Base-by-base conservation (phyloP, 2,797 vertebrate species). In the Threskiornis aethiopicus region DNA sequence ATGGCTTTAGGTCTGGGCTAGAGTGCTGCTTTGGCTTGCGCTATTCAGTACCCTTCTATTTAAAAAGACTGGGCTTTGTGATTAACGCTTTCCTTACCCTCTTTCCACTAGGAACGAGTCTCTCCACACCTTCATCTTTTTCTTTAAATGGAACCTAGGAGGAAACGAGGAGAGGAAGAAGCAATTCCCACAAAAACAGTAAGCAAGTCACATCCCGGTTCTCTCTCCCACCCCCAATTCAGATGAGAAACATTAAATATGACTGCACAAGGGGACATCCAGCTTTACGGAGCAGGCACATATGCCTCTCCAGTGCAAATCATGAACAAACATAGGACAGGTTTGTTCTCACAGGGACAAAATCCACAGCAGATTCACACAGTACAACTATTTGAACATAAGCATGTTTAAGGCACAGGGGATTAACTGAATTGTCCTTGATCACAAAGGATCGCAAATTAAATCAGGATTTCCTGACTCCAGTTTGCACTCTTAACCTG, bases 31-130 rank as follows among this genome's bases (percentile, higher is more conserved):
- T 72, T 77, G 76, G 69, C 69, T 93, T 59, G 26, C 90, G 75
- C 66, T 89, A 89, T 86, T 95, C 65, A 87, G 79, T 14, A 79
- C 11, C 26, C 49, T 85, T 55, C 70, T 84, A 57, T 76, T 87
- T 93, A n/a, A 75, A 91, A 72, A 46, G 49, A 44, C 16, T 49
- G 33, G 20, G 75, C 44, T 93, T 80, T 90, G 46, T 44, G 39
- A 78, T 93, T 94, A 97, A 97, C 78, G 1, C 13, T 81, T 90
- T 95, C 72, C 97, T 99, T 97, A 99, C 99, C 99, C 99, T 98
- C 99, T 98, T 97, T 99, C 99, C 95, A 99, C 99, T 91, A 99
- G 98, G 91, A 99, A 99, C 0, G 99, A 99, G 97, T 99, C 99
- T 87, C 99, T 98, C 99, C 99, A 99, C 71, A 99, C 97, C 95